These are phyloP conservation scores for Ariopsis seemanni DNA, from an alignment of 2,113 vertebrate species.

Conservation along the genomic window DNA sequence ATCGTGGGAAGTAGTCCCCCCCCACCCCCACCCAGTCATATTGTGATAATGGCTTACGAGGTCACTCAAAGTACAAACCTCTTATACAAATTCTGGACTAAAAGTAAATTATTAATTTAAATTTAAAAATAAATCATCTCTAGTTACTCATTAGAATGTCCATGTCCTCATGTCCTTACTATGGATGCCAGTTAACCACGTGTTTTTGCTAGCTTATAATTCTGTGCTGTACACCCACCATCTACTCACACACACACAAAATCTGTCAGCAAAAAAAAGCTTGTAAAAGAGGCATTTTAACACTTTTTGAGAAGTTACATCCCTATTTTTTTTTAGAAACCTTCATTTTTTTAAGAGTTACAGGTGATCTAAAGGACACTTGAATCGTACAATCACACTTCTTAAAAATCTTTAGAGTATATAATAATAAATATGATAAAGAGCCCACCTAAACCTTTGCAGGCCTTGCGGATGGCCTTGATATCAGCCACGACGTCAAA, in stretches of 20 bases:
- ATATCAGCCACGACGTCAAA: constrained; percentile 76
- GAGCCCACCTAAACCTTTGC: constrained; percentile 76
- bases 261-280: not conserved
- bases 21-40: not conserved
- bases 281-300: not conserved
- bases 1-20: not conserved
- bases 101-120: not conserved
- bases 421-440: no score
- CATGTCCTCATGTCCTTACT: not conserved
- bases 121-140: not conserved
- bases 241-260: not conserved
- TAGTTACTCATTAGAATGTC: not conserved
- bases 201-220: not conserved
- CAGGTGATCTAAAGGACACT: not conserved
- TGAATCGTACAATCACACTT: not conserved
- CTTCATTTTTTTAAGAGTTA: not conserved
- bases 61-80: not conserved
- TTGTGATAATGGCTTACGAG: not conserved
- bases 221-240: not conserved
- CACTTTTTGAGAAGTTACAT: not conserved
- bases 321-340: not conserved
- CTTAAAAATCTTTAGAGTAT: not conserved
- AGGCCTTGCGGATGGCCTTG: constrained; percentile 79
- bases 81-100: not conserved
- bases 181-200: not conserved